phyloP scores from a whole-genome alignment of 1,140 invertebrate species.

The Pararge aegeria region DNA sequence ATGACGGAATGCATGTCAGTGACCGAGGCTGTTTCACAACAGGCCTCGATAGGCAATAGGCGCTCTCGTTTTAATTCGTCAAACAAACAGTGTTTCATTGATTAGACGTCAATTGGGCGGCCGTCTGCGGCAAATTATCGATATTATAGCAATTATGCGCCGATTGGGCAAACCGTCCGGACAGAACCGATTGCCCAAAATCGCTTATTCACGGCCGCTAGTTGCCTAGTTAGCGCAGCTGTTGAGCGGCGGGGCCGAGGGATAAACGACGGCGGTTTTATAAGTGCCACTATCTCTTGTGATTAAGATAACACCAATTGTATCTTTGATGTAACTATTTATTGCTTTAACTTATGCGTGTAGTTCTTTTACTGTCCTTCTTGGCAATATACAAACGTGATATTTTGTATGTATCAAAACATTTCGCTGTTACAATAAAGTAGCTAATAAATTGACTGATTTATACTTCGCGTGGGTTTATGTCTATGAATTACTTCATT shows the following conservation, averaged over 20 bases:
- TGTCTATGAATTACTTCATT: no score
- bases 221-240: conserved; percentile 64
- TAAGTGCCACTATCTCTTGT: no score
- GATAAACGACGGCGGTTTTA: conserved; percentile 16
- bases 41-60: conserved; percentile 12
- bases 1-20: neutral
- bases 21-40: conserved; percentile 11
- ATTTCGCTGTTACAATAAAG: no score
- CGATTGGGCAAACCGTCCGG: conserved; percentile 37
- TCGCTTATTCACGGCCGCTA: conserved; percentile 71
- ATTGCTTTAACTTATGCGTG: no score
- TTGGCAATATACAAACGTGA: no score
- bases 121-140: conserved; percentile 37
- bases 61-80: conserved; percentile 50
- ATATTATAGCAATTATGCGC: conserved; percentile 40
- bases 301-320: no score
- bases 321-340: no score
- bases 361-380: no score
- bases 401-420: no score
- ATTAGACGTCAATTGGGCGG: conserved; percentile 43
- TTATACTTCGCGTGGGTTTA: no score
- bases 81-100: conserved; percentile 44
- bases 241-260: conserved; percentile 21
- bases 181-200: conserved; percentile 55
- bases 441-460: no score